A percentile compares a stretch with the other conserved stretches of the same genome.
Conservation (phyloP, 1,140 invertebrate species). For the Hydropsyche tenuis region DNA sequence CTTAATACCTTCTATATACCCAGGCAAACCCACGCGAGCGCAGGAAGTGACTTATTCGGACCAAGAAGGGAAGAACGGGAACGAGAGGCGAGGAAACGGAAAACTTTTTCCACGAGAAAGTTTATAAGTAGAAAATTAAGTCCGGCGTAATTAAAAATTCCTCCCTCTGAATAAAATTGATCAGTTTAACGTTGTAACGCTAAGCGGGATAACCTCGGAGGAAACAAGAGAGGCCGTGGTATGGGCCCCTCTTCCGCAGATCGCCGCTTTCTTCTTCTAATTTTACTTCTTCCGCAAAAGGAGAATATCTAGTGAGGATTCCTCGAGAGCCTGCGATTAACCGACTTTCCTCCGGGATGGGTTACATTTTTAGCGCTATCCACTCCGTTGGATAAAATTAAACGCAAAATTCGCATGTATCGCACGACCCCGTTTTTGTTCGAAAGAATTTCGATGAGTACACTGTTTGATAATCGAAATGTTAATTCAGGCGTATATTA, state of each 20-base stretch:
- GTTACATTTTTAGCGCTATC: conserved; percentile 9
- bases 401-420: not conserved
- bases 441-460: no score
- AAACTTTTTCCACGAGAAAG: conserved; percentile 23
- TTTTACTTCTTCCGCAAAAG: not conserved
- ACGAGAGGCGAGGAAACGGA: not conserved
- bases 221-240: not conserved
- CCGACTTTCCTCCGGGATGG: conserved; percentile 14
- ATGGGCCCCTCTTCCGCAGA: not conserved
- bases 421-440: no score
- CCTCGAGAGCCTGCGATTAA: conserved; percentile 17
- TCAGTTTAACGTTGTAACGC: conserved; percentile 31
- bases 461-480: no score
- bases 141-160: conserved; percentile 38
- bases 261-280: no score
- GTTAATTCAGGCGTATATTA: no score
- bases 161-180: conserved; percentile 29
- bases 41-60: conserved; percentile 30
- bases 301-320: conserved; percentile 10
- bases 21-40: not conserved
- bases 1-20: conserved; percentile 18
- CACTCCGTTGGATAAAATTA: not conserved
- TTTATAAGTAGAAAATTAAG: conserved; percentile 39
- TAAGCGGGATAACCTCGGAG: conserved; percentile 15
- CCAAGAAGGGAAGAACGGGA: no score